Percentiles rank a stretch among this genome's conserved stretches.
These are phyloP conservation scores for Cyrtodaria siliqua DNA, from an alignment of 2,888 invertebrate species.

Conservation along the genomic window DNA sequence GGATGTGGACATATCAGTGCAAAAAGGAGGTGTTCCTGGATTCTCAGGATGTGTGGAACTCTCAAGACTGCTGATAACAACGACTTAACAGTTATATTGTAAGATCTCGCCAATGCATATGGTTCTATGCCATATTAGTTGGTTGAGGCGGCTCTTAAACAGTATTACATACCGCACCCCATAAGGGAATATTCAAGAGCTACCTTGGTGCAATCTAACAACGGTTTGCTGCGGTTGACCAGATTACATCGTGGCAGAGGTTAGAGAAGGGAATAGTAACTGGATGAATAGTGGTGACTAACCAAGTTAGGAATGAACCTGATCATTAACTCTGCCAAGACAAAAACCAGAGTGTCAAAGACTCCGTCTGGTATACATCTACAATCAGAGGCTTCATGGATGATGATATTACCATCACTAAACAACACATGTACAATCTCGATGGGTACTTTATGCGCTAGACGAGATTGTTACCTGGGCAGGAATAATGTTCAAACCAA, in stretches of 20 bases:
- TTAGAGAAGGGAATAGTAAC: background rate
- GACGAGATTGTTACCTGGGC: too few species aligned
- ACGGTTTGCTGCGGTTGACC: background rate
- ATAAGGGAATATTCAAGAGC: background rate
- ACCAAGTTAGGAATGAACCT: background rate
- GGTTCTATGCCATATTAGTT: background rate
- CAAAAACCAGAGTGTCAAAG: background rate
- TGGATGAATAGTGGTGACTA: background rate
- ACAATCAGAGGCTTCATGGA: slow-evolving; percentile 2
- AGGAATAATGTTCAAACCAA: slow-evolving; percentile 17
- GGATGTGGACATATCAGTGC: too few species aligned
- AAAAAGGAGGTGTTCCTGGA: too few species aligned
- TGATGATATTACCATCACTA: slow-evolving; percentile 24
- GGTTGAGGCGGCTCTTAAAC: background rate
- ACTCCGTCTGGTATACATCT: background rate
- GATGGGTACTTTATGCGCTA: slow-evolving; percentile 15
- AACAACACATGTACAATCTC: slow-evolving; percentile 17
- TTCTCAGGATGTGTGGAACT: too few species aligned
- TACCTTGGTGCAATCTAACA: background rate
- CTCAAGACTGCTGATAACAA: too few species aligned
- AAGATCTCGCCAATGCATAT: background rate
- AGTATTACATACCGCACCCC: background rate
- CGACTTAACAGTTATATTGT: too few species aligned
- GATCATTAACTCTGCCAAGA: background rate
- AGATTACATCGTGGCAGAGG: background rate